Conservation (phyloP, 2,888 invertebrate genomes). For the Amaurobius ferox region DNA sequence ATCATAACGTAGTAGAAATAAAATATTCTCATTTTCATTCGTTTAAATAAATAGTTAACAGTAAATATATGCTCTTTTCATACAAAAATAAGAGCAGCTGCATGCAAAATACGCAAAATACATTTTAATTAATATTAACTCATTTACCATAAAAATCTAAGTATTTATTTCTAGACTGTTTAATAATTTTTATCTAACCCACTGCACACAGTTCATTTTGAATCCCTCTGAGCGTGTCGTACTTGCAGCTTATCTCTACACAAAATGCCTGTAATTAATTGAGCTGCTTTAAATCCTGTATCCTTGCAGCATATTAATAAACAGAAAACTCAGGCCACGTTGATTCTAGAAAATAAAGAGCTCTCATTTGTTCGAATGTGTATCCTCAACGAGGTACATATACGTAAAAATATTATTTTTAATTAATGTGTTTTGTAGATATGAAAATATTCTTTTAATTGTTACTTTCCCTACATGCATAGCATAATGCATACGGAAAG, state of each 20-base stretch:
- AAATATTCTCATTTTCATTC: too few species aligned
- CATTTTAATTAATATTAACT: background rate
- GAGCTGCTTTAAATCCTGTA: background rate
- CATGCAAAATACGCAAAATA: background rate
- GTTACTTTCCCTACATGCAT: too few species aligned
- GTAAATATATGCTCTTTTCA: too few species aligned
- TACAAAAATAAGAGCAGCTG: too few species aligned
- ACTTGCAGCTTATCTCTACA: background rate
- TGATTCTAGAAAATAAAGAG: background rate
- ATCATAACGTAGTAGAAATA: too few species aligned
- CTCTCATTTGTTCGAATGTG: background rate
- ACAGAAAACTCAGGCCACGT: background rate
- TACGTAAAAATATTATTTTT: too few species aligned
- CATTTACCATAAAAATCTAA: background rate
- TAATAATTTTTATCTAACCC: conserved; percentile 2
- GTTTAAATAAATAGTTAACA: too few species aligned
- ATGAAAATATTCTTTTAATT: too few species aligned
- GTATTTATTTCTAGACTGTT: background rate
- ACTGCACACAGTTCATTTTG: background rate
- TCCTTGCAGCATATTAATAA: background rate
- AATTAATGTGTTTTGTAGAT: too few species aligned
- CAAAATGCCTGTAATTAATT: background rate
- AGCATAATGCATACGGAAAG: too few species aligned
- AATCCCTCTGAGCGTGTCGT: background rate
- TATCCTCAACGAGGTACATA: too few species aligned